Conservation (phyloP, 2,113 vertebrate genomes). For the Xenopus borealis region DNA sequence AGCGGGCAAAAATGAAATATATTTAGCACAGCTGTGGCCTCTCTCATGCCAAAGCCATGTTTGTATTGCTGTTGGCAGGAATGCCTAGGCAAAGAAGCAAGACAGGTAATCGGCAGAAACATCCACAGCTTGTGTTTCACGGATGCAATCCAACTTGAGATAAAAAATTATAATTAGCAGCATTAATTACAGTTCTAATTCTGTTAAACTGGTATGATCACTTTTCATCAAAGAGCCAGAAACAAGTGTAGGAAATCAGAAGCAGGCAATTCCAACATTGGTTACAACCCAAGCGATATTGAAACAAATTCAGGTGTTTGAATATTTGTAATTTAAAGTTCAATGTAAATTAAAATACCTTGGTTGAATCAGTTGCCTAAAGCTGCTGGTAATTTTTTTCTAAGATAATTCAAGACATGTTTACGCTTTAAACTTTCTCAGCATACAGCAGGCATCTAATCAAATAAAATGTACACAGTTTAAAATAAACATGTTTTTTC, state of each 20-base stretch:
- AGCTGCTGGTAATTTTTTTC: not conserved
- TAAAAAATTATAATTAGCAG: conserved; percentile 7
- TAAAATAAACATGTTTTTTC: conserved; percentile 1
- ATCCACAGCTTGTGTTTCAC: not conserved
- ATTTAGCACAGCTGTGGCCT: conserved; percentile 12
- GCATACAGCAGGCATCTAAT: conserved; percentile 11
- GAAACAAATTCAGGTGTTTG: conserved; percentile 13
- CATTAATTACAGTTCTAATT: conserved; percentile 18
- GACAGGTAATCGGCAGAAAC: conserved; percentile 8
- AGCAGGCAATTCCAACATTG: not conserved
- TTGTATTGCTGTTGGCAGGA: conserved; percentile 17
- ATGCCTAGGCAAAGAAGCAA: not conserved
- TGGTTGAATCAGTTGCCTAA: not conserved
- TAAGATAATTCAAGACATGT: not conserved
- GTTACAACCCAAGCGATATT: not conserved
- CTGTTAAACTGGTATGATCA: not conserved
- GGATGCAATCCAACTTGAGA: conserved; percentile 1
- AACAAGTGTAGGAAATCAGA: not conserved
- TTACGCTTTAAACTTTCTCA: not conserved
- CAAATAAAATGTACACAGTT: conserved; percentile 14
- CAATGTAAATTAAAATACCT: conserved; percentile 1
- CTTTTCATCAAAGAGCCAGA: conserved; percentile 2
- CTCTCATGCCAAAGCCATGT: conserved; percentile 9
- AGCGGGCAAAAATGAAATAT: conserved; percentile 3
- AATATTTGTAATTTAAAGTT: not conserved